Evolutionary conservation across 1,140 invertebrate species (phyloP).

Genomic region (Heliconius nattereri): DNA sequence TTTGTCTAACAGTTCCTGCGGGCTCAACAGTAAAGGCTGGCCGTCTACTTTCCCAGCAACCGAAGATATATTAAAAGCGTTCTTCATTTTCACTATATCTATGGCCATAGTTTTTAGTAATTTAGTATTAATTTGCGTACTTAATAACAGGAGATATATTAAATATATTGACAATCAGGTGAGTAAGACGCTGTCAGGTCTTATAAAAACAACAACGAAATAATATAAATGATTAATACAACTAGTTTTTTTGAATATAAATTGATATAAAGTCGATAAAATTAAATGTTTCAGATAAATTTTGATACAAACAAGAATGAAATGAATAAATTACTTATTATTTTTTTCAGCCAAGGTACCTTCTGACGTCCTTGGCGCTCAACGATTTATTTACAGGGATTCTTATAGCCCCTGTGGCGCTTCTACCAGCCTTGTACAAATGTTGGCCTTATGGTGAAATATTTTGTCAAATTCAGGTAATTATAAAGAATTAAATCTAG

Average conservation of each 20-base stretch:
- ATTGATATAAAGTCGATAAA: neutral
- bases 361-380: constrained; percentile 90
- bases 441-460: constrained; percentile 95
- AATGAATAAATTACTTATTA: neutral
- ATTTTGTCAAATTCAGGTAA: constrained; percentile 93
- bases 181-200: constrained; percentile 16
- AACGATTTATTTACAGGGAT: constrained; percentile 92
- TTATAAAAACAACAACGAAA: too few species aligned
- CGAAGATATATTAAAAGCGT: constrained; percentile 86
- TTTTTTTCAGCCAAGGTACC: constrained; percentile 88
- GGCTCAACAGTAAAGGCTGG: constrained; percentile 84
- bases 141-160: constrained; percentile 90
- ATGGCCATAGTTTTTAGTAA: constrained; percentile 89
- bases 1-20: constrained; percentile 90
- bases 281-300: neutral
- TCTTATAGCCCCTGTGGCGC: constrained; percentile 90
- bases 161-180: constrained; percentile 94
- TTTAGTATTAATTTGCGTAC: constrained; percentile 89
- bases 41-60: constrained; percentile 84
- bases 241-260: neutral
- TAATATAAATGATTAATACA: neutral
- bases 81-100: constrained; percentile 88
- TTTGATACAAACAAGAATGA: neutral
- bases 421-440: constrained; percentile 89
- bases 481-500: neutral